Percentiles rank a stretch among this genome's conserved stretches.
Evolutionary conservation across 2,113 vertebrate genomes (phyloP).

Genomic region (Pygoscelis adeliae): DNA sequence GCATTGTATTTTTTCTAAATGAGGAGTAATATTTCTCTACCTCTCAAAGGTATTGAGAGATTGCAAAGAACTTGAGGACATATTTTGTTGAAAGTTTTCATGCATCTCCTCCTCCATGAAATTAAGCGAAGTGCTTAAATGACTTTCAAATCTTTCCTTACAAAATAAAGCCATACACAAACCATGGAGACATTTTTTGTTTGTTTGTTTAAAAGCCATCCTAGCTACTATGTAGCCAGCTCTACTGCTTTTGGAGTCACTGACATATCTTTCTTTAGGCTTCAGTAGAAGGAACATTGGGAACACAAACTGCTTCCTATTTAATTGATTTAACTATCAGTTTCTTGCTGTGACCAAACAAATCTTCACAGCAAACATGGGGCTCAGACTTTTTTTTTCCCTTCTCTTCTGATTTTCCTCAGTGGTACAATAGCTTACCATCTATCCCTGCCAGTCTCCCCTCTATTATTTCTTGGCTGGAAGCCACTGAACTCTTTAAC

Average conservation of each 20-base stretch:
- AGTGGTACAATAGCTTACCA: neutral
- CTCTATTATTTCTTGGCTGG: neutral
- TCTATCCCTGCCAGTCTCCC: neutral
- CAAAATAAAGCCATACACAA: neutral
- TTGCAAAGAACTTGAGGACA: neutral
- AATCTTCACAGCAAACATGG: neutral
- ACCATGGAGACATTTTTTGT: neutral
- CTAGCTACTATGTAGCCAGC: neutral
- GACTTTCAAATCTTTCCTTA: neutral
- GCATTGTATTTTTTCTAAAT: neutral
- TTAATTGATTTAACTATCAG: neutral
- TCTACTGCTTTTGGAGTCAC: neutral
- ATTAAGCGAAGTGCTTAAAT: neutral
- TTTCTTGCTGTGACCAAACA: neutral
- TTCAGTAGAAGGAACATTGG: neutral
- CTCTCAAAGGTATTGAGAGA: neutral
- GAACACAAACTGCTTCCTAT: neutral
- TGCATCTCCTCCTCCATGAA: neutral
- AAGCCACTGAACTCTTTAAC: neutral
- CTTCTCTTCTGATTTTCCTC: neutral
- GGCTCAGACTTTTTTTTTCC: neutral
- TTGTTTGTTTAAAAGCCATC: neutral
- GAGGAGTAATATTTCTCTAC: neutral
- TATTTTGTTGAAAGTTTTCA: neutral
- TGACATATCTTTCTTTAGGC: neutral